A percentile compares a stretch with the other conserved stretches of the same genome.
phyloP scores from a whole-genome alignment of 2,113 vertebrate species.

The Ictalurus furcatus region DNA sequence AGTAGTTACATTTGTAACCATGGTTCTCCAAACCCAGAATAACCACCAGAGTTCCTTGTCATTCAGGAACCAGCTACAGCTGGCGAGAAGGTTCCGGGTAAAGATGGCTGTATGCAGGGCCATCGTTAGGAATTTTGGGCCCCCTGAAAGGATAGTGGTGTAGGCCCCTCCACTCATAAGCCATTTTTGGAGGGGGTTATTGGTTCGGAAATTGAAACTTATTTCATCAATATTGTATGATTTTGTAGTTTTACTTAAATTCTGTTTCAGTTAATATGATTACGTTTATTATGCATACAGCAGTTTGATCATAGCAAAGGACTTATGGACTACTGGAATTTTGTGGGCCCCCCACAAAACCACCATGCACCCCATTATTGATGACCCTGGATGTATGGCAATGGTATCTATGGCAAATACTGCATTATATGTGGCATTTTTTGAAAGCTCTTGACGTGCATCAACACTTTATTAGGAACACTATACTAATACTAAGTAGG shows the following conservation, averaged over 20 bases:
- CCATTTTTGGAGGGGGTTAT: no score
- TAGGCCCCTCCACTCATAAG: background rate
- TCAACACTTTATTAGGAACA: no score
- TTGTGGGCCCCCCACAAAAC: background rate
- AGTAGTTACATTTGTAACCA: background rate
- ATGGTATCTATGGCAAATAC: background rate
- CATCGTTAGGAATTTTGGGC: background rate
- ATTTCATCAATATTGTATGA: background rate
- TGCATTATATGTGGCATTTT: background rate
- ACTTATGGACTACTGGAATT: background rate
- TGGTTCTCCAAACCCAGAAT: background rate
- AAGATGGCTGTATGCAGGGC: background rate
- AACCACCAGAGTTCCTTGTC: background rate
- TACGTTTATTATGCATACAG: background rate
- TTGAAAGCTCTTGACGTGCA: background rate
- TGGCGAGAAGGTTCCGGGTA: background rate
- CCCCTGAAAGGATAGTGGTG: background rate
- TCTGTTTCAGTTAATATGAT: background rate
- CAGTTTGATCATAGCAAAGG: background rate
- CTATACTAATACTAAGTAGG: no score
- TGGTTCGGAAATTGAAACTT: background rate
- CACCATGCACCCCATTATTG: background rate
- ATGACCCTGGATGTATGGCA: background rate
- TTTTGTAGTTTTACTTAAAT: no score
- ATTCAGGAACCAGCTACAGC: background rate